These are phyloP conservation scores for Aegithalos caudatus DNA, from an alignment of 2,113 vertebrate genomes.

Conservation along the genomic window DNA sequence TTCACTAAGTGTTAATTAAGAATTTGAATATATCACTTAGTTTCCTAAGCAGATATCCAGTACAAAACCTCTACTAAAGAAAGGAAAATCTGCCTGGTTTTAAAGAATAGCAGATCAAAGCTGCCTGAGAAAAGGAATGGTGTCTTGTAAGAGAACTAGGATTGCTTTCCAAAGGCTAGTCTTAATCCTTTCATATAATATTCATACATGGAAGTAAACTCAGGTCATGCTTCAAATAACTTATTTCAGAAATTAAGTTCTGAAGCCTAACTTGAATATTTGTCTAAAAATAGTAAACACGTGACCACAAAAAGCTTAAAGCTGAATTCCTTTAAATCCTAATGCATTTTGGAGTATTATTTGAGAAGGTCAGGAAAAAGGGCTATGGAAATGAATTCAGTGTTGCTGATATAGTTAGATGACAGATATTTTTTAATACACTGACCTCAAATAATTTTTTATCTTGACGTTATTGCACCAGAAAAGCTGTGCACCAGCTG, in stretches of 20 bases:
- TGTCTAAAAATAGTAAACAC: constrained; percentile 8
- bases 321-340: neutral
- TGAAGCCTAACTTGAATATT: neutral
- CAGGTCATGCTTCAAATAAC: constrained; percentile 7
- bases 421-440: neutral
- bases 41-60: neutral
- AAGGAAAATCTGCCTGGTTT: constrained; percentile 5
- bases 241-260: constrained; percentile 30
- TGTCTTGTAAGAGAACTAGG: neutral
- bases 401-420: neutral
- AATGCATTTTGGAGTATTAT: neutral
- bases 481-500: neutral
- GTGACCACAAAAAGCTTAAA: neutral
- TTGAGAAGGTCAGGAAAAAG: neutral
- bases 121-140: neutral
- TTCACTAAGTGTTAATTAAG: neutral
- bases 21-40: neutral
- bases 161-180: constrained; percentile 33
- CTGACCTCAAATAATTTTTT: neutral
- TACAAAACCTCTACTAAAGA: neutral
- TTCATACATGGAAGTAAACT: constrained; percentile 46
- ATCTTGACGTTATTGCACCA: neutral
- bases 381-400: neutral
- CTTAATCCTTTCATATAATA: constrained; percentile 55
- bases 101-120: constrained; percentile 43